phyloP scores from a whole-genome alignment of 2,113 vertebrate species.

The Sphyrna mokarran region DNA sequence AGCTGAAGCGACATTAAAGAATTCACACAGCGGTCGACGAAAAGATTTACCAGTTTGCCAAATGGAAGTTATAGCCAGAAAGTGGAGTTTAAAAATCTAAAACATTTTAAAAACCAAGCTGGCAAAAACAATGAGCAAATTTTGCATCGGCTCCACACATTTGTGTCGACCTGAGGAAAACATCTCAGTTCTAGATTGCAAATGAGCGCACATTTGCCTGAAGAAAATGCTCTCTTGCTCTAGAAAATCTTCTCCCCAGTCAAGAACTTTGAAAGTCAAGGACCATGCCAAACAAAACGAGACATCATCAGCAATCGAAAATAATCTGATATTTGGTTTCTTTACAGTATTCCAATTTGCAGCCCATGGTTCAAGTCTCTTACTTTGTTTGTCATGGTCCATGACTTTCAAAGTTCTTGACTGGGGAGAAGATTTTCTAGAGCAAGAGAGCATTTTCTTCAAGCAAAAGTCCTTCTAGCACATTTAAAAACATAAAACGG shows the following conservation, averaged over 20 bases:
- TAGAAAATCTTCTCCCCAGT: neutral
- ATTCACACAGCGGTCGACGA: neutral
- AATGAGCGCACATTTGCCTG: neutral
- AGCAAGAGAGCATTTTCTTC: neutral
- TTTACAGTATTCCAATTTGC: neutral
- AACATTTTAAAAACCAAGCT: no score
- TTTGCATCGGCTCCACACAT: neutral
- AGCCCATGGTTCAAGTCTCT: neutral
- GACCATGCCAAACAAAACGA: neutral
- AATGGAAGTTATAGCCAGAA: neutral
- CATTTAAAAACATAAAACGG: no score
- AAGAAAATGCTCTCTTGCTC: neutral
- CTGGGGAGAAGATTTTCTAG: neutral
- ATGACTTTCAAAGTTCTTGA: neutral
- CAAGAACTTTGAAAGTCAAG: neutral
- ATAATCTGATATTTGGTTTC: neutral
- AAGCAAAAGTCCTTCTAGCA: neutral
- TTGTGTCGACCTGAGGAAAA: neutral
- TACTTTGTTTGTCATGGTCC: neutral
- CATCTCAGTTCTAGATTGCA: neutral
- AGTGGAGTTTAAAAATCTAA: neutral
- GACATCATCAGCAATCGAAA: neutral
- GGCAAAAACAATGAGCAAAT: neutral
- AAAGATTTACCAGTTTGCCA: neutral
- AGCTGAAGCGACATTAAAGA: neutral